phyloP scores from a whole-genome alignment of 2,797 vertebrate species.

The Muscicapa striata region DNA sequence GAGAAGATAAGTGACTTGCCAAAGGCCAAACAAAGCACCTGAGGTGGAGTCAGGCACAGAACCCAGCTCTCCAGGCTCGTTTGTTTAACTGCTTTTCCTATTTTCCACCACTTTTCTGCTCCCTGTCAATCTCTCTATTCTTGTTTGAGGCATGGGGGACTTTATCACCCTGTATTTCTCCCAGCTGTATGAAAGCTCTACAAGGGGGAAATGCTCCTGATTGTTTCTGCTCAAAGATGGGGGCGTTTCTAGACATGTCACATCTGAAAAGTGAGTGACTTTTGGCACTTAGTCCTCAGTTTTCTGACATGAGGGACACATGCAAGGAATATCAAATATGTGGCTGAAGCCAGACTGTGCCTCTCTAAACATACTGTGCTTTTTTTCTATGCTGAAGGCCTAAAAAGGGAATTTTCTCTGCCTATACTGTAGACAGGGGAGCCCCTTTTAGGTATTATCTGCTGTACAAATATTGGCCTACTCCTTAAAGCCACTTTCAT shows the following conservation, averaged over 20 bases:
- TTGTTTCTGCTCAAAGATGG: constrained; percentile 42
- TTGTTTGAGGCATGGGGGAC: neutral
- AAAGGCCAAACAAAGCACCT: neutral
- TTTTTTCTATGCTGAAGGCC: neutral
- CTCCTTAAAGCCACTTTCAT: constrained; percentile 28
- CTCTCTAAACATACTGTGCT: neutral
- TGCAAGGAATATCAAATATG: constrained; percentile 35
- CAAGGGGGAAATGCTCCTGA: neutral
- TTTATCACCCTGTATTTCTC: constrained; percentile 49
- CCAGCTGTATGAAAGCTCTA: constrained; percentile 11
- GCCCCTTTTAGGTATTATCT: constrained; percentile 45
- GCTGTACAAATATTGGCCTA: constrained; percentile 31
- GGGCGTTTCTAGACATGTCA: constrained; percentile 51
- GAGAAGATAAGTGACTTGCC: neutral
- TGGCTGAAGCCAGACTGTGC: neutral
- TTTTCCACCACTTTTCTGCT: constrained; percentile 41
- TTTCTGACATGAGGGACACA: constrained; percentile 45
- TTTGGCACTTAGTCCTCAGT: constrained; percentile 27
- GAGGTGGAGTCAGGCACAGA: neutral
- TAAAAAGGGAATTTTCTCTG: neutral
- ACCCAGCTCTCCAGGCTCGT: neutral
- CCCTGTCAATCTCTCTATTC: constrained; percentile 30
- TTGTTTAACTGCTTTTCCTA: constrained; percentile 30
- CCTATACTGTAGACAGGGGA: neutral
- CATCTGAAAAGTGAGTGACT: constrained; percentile 59